Evolutionary conservation across 2,888 invertebrate species (phyloP), one percentile per base, ranked within the genome.

Genomic region (Metopia argyrocephala): DNA sequence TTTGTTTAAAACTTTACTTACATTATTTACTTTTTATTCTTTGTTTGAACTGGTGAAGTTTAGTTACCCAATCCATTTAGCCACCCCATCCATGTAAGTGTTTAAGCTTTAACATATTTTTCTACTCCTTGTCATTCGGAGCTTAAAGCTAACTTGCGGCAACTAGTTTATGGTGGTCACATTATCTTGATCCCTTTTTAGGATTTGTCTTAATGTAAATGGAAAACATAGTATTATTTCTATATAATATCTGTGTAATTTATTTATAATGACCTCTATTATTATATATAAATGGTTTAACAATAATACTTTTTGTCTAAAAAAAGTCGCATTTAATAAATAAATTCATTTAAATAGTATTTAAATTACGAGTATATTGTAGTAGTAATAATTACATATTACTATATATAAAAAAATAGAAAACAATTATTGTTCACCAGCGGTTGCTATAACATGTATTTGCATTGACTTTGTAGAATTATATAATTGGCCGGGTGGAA

Each of bases 381-480:
- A 61, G 38, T 78, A 79, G 21, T 59, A 21, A 64, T 31, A 48
- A 54, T 25, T 3, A 31, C 31, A 31, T 0, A 38, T 38, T 3
- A 9, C 9, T 15, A 15, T 38, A 59, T 0, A 65, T 38, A 62
- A 61, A 57, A 27, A 28, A 9, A 25, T 6, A 28, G 2, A n/a
- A 56, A 66, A 46, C n/a, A 46, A 78, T 86, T 83, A 88, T 84
- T 89, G 88, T 76, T 90, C 90, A 20, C 83, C 85, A 18, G 86
- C 87, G 48, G 92, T 92, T 2, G 94, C 92, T 71, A 97, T 92
- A 25, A 98, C 97, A 87, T 98, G 97, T 31, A 98, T 95, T 90
- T 98, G 98, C 88, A 94, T 94, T 75, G 96, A 96, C 91, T 97
- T 96, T 84, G 96, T 96, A 83, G 94, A 94, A 90, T 98, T 97